Conservation (phyloP, 2,113 vertebrate genomes). For the Pachycephala philippinensis region DNA sequence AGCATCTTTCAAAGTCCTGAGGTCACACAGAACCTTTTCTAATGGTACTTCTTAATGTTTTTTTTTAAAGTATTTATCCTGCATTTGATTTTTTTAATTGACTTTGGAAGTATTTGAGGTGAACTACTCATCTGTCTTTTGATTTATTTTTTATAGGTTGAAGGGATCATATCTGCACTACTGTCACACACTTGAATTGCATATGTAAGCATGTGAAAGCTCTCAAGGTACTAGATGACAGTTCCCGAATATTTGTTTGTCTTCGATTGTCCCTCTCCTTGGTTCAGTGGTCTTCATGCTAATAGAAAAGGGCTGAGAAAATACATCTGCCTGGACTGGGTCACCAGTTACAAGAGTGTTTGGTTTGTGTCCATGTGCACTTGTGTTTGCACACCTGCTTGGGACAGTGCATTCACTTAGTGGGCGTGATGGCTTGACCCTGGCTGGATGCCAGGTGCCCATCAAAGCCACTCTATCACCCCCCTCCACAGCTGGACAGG, state of each 20-base stretch:
- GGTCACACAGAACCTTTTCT: background rate
- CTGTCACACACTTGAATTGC: accelerated
- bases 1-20: background rate
- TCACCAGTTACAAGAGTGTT: accelerated
- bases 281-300: background rate
- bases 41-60: background rate
- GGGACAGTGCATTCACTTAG: background rate
- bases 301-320: background rate
- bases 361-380: accelerated
- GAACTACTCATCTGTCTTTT: background rate
- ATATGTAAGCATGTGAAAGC: background rate
- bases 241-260: background rate
- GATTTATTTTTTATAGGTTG: background rate
- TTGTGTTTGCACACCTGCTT: background rate
- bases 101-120: background rate
- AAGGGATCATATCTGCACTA: background rate
- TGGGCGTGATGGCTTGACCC: background rate
- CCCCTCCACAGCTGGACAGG: background rate
- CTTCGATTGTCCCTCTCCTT: background rate
- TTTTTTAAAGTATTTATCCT: background rate
- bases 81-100: background rate
- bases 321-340: background rate
- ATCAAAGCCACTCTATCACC: background rate
- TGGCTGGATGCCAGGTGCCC: background rate
- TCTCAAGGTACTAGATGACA: background rate